Evolutionary conservation across 2,888 invertebrate species (phyloP), one percentile per base, ranked within the genome.

Genomic region (Pardosa pseudoannulata): DNA sequence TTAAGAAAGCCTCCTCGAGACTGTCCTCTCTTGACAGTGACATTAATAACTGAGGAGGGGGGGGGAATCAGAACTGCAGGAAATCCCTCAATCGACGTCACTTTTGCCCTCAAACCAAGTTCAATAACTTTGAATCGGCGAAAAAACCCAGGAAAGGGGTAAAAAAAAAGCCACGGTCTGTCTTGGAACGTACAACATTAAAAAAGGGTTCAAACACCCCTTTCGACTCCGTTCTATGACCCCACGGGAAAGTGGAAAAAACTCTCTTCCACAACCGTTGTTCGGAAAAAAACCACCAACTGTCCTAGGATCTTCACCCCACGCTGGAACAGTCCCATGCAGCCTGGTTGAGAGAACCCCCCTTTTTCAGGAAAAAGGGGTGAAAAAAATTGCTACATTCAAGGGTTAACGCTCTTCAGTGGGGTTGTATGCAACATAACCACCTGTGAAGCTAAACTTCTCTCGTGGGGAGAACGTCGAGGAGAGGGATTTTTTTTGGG

Each of bases 171-270:
- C 1, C 56, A 23, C 56, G 56, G 23, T 9, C 19, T 56, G 56
- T 56, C 56, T 56, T 56, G 56, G 56, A 56, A 56, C 56, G 56
- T 56, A 23, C 41, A n/a, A n/a, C n/a, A 13, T 46, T 16, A 19
- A 56, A 56, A 56, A 56, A 11, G 56, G 56, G 19, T 56, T 23
- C 19, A 56, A 56, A 56, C n/a, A 46, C 46, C 46, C 56, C 56
- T 23, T 56, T 56, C 56, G n/a, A 11, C 56, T 23, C 19, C 23
- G 19, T 56, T 11, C 23, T 5, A 23, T 19, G 23, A 19, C 56
- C 56, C 56, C 56, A 56, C 56, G 56, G 56, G 56, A 56, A 56
- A 56, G 23, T 23, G 23, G 16, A 56, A 56, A 56, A 56, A 56
- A 23, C 56, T 6, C 23, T 19, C 23, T 56, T 19, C 23, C 56